A percentile compares a stretch with the other conserved stretches of the same genome.
Conservation (phyloP, 2,888 invertebrate species). For the Apotomis betuletana region DNA sequence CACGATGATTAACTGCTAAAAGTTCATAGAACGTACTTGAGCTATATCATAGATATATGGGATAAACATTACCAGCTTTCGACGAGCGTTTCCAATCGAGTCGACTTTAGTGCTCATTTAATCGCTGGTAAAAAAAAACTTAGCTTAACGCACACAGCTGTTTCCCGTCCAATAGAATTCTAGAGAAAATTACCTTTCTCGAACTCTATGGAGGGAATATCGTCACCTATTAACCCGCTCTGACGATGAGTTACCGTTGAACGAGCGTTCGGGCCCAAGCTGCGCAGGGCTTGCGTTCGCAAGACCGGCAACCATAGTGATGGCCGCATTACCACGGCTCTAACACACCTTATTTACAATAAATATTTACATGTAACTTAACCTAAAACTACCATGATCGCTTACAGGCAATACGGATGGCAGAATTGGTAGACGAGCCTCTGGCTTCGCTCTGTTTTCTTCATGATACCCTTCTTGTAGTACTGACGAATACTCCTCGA, state of each 20-base stretch:
- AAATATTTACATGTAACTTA: slow-evolving; percentile 48
- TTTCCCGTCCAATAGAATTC: slow-evolving; percentile 77
- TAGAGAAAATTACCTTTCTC: slow-evolving; percentile 83
- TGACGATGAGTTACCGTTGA: slow-evolving; percentile 52
- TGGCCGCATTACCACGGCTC: slow-evolving; percentile 81
- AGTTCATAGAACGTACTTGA: slow-evolving; percentile 98
- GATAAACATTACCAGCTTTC: slow-evolving; percentile 91
- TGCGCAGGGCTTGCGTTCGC: slow-evolving; percentile 67
- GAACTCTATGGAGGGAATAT: slow-evolving; percentile 77
- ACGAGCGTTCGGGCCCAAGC: slow-evolving; percentile 57
- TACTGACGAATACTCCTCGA: slow-evolving; percentile 98
- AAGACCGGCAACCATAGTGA: slow-evolving; percentile 69
- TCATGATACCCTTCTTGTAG: slow-evolving; percentile 99
- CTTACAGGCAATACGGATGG: slow-evolving; percentile 94
- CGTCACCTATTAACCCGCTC: slow-evolving; percentile 62
- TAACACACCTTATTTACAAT: slow-evolving; percentile 61
- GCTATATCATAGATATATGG: slow-evolving; percentile 99
- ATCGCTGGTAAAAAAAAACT: slow-evolving; percentile 78
- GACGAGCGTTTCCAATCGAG: slow-evolving; percentile 52
- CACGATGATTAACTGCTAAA: slow-evolving; percentile 70
- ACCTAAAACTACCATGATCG: slow-evolving; percentile 51
- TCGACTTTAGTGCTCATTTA: slow-evolving; percentile 58
- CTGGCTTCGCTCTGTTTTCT: slow-evolving; percentile 99
- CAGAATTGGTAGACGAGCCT: slow-evolving; percentile 99
- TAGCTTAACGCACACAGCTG: slow-evolving; percentile 67